A percentile compares a stretch with the other conserved stretches of the same genome.
Conservation (phyloP, 2,888 invertebrate species). For the Drosophila barbarae region DNA sequence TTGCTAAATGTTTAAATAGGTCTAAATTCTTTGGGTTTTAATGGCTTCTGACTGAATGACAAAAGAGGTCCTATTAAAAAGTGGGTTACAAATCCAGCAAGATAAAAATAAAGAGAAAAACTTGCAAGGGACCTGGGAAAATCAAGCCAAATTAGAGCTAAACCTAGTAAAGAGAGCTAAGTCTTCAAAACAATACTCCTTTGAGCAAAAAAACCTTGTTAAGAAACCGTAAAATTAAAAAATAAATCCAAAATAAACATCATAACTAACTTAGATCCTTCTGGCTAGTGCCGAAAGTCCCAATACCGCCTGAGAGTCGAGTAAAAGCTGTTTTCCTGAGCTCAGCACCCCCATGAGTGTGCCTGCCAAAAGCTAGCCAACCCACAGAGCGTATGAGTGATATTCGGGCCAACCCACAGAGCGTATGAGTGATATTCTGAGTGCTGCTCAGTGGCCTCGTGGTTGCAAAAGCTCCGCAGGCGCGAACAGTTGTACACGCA, state of each 20-base stretch:
- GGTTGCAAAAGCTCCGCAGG: slow-evolving; percentile 73
- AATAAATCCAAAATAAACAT: background rate
- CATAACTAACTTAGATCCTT: background rate
- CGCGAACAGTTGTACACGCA: slow-evolving; percentile 77
- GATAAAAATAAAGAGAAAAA: no score
- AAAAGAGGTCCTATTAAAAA: background rate
- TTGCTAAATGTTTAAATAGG: no score
- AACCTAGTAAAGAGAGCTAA: background rate
- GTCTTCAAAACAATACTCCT: no score
- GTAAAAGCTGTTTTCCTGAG: slow-evolving; percentile 18
- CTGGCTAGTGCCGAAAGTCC: slow-evolving; percentile 5
- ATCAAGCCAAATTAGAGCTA: background rate
- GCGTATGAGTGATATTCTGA: slow-evolving; percentile 4
- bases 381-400: slow-evolving; percentile 26
- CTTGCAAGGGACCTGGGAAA: background rate
- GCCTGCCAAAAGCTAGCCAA: slow-evolving; percentile 9
- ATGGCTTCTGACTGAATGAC: background rate
- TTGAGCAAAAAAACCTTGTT: no score
- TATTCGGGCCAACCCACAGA: background rate
- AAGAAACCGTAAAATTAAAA: background rate
- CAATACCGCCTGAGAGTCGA: slow-evolving; percentile 6
- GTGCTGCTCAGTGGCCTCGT: slow-evolving; percentile 63
- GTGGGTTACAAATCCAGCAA: background rate
- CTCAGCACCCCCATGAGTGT: background rate
- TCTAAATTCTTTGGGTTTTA: no score